Conservation (phyloP, 2,113 vertebrate genomes). For the Smithornis capensis region DNA sequence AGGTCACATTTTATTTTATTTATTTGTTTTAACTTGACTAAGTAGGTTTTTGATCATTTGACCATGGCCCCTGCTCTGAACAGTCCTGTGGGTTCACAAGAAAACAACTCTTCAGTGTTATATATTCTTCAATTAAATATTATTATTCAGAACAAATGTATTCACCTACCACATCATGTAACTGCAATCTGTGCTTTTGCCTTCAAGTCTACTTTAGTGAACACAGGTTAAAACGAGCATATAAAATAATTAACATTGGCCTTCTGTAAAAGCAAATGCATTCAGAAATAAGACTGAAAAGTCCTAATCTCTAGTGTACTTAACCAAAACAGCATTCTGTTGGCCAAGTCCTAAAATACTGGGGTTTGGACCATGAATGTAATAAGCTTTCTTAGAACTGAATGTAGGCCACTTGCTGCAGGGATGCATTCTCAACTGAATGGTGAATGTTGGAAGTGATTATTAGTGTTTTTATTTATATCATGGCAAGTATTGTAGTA, state of each 20-base stretch:
- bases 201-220: background rate
- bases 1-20: constrained; percentile 63
- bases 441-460: background rate
- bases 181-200: background rate
- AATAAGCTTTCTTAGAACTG: background rate
- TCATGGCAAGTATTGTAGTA: background rate
- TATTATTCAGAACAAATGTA: constrained; percentile 35
- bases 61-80: constrained; percentile 18
- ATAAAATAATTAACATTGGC: background rate
- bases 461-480: constrained; percentile 8
- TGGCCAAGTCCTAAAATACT: background rate
- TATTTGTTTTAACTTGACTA: constrained; percentile 66
- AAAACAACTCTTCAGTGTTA: constrained; percentile 18
- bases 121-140: constrained; percentile 47
- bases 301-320: background rate
- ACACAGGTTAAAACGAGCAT: background rate
- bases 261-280: background rate
- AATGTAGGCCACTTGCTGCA: background rate
- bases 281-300: background rate
- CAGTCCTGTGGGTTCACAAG: constrained; percentile 40
- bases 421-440: background rate
- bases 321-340: background rate
- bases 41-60: constrained; percentile 67
- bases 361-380: background rate
- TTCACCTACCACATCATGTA: background rate